phyloP scores from a whole-genome alignment of 53 echinoderm and acorn worm genomes.

The Apostichopus leukothele region DNA sequence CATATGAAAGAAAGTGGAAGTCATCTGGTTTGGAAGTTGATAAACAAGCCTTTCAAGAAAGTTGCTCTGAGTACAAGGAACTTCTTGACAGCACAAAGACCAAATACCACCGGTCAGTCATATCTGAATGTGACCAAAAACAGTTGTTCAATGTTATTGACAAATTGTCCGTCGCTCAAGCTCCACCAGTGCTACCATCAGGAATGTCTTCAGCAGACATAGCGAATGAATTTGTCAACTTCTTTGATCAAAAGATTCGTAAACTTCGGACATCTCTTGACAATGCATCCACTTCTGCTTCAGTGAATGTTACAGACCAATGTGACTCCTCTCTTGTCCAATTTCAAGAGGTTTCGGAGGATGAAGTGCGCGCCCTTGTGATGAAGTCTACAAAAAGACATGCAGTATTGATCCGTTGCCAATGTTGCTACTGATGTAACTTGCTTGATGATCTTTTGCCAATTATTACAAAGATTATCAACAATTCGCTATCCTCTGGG shows the following conservation, averaged over 20 bases:
- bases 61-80: not conserved
- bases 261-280: slow-evolving; percentile 25
- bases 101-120: too few species aligned
- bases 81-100: too few species aligned
- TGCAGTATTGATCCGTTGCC: slow-evolving; percentile 16
- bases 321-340: not conserved
- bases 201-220: not conserved
- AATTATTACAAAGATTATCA: slow-evolving; percentile 6
- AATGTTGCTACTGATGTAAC: not conserved
- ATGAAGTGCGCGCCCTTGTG: not conserved
- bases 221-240: slow-evolving; percentile 38
- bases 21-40: not conserved
- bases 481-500: not conserved
- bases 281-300: not conserved
- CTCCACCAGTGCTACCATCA: not conserved
- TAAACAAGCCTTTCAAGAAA: not conserved
- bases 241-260: slow-evolving; percentile 46
- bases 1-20: slow-evolving; percentile 27
- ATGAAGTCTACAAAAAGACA: slow-evolving; percentile 4
- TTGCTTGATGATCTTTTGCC: slow-evolving; percentile 10
- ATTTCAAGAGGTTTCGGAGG: not conserved
- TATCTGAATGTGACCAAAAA: too few species aligned
- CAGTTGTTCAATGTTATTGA: too few species aligned
- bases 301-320: not conserved
- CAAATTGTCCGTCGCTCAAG: not conserved